phyloP scores from a whole-genome alignment of 2,888 invertebrate genomes.

The Protophormia terraenovae region DNA sequence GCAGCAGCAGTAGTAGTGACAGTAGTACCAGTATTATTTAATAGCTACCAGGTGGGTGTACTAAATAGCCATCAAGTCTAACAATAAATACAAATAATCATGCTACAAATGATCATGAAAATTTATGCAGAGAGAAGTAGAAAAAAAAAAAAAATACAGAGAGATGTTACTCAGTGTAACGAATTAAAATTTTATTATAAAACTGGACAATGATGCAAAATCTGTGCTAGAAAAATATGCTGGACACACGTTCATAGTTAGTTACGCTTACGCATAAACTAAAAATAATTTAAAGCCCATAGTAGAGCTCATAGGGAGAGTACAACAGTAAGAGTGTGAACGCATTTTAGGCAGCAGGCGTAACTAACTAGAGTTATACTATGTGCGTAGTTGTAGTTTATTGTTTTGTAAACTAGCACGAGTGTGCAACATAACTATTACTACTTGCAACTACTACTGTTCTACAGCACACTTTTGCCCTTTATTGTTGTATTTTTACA shows the following conservation, averaged over 20 bases:
- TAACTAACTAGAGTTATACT: slow-evolving; percentile 32
- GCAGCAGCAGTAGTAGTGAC: background rate
- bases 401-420: slow-evolving; percentile 10
- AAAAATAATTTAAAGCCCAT: background rate
- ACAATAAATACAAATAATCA: slow-evolving; percentile 13
- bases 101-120: slow-evolving; percentile 11
- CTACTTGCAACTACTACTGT: background rate
- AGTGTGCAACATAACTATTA: background rate
- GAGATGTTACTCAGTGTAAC: slow-evolving; percentile 48
- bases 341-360: slow-evolving; percentile 33
- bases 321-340: background rate
- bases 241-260: slow-evolving; percentile 57
- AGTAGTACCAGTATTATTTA: background rate
- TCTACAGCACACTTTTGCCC: slow-evolving; percentile 23
- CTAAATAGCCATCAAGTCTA: slow-evolving; percentile 53
- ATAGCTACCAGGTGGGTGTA: slow-evolving; percentile 63
- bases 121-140: background rate
- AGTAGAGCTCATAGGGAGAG: background rate
- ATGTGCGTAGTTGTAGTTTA: background rate
- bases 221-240: slow-evolving; percentile 1
- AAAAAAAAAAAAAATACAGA: no score
- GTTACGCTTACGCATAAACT: slow-evolving; percentile 58
- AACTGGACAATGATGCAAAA: slow-evolving; percentile 38
- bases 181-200: slow-evolving; percentile 47
- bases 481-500: background rate